Evolutionary conservation across 2,113 vertebrate species (phyloP).

Genomic region (Chloropsis cyanopogon): DNA sequence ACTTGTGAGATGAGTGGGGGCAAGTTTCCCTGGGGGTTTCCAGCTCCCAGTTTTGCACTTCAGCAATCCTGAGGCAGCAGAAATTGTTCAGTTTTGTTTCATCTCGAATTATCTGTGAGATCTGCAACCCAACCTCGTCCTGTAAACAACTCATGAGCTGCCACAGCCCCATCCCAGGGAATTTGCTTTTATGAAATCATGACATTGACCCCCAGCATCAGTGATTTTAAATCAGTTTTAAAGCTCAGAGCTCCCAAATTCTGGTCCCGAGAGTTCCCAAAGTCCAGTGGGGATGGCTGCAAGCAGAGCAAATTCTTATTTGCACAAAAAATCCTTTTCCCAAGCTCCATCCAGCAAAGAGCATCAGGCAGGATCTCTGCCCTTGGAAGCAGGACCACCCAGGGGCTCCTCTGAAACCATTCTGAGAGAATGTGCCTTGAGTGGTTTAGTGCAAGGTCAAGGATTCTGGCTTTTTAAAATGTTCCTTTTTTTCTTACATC

Average conservation of each 20-base stretch:
- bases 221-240: neutral
- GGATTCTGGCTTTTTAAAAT: neutral
- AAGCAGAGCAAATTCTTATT: neutral
- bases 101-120: neutral
- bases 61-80: neutral
- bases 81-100: neutral
- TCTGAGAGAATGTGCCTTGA: neutral
- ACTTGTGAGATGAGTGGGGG: neutral
- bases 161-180: neutral
- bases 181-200: neutral
- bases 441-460: neutral
- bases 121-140: neutral
- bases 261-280: rapidly evolving
- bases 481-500: neutral
- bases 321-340: neutral
- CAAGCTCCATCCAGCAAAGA: neutral
- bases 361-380: neutral
- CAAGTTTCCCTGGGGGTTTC: neutral
- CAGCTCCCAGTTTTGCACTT: neutral
- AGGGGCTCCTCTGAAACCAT: neutral
- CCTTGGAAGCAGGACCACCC: neutral
- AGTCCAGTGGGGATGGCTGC: neutral
- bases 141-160: neutral
- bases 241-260: neutral
- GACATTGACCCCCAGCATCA: neutral